A percentile compares a stretch with the other conserved stretches of the same genome.
Evolutionary conservation across 64 coral and sea anemone genomes (phyloP).

Genomic region (Montipora foliosa): DNA sequence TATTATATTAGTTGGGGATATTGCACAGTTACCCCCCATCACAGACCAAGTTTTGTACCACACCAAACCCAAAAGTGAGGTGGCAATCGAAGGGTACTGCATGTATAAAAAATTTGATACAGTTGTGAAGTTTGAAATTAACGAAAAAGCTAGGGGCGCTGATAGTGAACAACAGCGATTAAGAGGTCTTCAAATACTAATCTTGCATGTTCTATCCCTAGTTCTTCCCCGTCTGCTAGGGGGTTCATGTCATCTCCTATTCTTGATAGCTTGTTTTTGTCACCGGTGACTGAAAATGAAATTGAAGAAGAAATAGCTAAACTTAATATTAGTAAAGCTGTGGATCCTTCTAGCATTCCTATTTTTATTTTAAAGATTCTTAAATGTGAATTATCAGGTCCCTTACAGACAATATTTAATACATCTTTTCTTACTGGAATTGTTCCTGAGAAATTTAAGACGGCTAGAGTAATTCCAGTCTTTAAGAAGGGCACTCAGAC

Average conservation of each 20-base stretch:
- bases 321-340: too few species aligned
- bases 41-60: slow-evolving; percentile 63
- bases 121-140: slow-evolving; percentile 48
- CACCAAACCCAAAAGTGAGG: slow-evolving; percentile 50
- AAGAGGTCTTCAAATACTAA: too few species aligned
- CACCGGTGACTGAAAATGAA: background rate
- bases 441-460: too few species aligned
- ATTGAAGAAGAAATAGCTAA: too few species aligned
- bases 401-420: too few species aligned
- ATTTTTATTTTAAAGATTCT: too few species aligned
- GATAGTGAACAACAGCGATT: slow-evolving; percentile 36
- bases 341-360: too few species aligned
- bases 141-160: slow-evolving; percentile 68
- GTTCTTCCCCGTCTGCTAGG: background rate
- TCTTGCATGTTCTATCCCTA: background rate
- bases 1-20: slow-evolving; percentile 63
- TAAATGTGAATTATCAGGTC: too few species aligned
- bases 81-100: slow-evolving; percentile 57
- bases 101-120: slow-evolving; percentile 42
- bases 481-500: too few species aligned
- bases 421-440: too few species aligned
- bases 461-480: too few species aligned
- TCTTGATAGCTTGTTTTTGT: background rate
- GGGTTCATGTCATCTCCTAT: too few species aligned
- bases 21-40: slow-evolving; percentile 54